Evolutionary conservation across 2,113 vertebrate species (phyloP), one percentile per base, ranked within the genome.

Genomic region (Burhinus bistriatus): DNA sequence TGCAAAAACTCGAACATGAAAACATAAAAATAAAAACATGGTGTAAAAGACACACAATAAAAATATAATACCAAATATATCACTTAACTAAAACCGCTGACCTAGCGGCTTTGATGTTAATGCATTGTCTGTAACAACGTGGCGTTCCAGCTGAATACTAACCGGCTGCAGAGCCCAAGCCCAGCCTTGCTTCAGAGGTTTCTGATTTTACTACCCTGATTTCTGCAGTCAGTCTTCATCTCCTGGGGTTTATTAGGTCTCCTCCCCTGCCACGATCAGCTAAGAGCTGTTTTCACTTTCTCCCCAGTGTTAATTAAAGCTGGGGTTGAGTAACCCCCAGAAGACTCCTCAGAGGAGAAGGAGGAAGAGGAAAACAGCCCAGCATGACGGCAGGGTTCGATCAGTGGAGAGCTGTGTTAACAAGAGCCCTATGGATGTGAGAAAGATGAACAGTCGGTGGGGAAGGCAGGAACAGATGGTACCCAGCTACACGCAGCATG

Each of bases 11-110:
- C 1, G 0, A 83, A 95, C 91, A 83, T 68, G 75, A 95, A 96
- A 97, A 93, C 87, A 90, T 95, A 95, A 96, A 96, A 95, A 95
- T 94, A 95, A 96, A 95, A 97, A 93, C 87, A 91, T 0, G 1
- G 82, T 86, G 82, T 95, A 95, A 86, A 95, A 93, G 77, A 59
- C 30, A 80, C 84, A 83, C 91, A 55, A 83, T 97, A 97, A 97
- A 96, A 95, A 70, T 77, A 86, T 89, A 95, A 95, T 86, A 66
- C 87, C 58, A 91, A 95, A 96, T 97, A 91, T 59, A 95, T 97
- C 95, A 95, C 81, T 97, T 96, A 97, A 95, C 87, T 93, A 95
- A 97, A 97, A 95, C 71, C 2, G 12, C 94, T 96, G 93, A 96
- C 93, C 94, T 70, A 83, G 96, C 80, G 7, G 84, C 78, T 94